Base-by-base conservation (phyloP, 1,140 invertebrate genomes). In the Drosophila nasuta region DNA sequence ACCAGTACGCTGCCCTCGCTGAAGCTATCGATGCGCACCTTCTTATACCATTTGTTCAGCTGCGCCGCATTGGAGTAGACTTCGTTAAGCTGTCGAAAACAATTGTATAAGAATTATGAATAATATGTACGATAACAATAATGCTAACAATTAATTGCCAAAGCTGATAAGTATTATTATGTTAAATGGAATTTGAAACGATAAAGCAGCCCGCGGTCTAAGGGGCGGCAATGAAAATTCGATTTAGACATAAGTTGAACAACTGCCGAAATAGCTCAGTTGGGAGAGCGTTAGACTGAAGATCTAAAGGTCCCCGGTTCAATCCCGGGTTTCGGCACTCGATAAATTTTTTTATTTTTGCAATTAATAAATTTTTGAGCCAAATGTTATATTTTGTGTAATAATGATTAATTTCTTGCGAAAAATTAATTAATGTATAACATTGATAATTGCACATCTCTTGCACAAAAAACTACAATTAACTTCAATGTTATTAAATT, bases 1-100 rank as follows among this genome's bases (percentile, higher is more conserved):
- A 97, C 97, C 8, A 98, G 92, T n/a, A 98, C 95, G 76, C 96
- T 97, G 66, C 97, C 97, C 91, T 96, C 94, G 91, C 96, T 97
- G 92, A 98, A 98, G 52, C 96, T 96, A 92, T 98, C 97, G 63
- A 98, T 97, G 62, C 96, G 95, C 58, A 98, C 95, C 77, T 96
- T 96, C 82, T 96, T 96, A 92, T 96, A 97, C 96, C 96, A 97
- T 79, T 96, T 96, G 54, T 94, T 95, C 1, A 98, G 93, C 49
- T 95, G 92, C 20, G 95, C 94, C 1, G 96, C 96, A 81, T 95
- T 96, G 11, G 95, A 95, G 82, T 97, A 98, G 13, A 97, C 95
- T 46, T 95, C 94, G 83, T 97, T 96, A 65, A 98, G 94, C 96
- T 98, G 92, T 0, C 58, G 25, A 6, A 35, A 25, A 25, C 20